Base-by-base conservation (phyloP, 2,113 vertebrate genomes). In the Vidua macroura region DNA sequence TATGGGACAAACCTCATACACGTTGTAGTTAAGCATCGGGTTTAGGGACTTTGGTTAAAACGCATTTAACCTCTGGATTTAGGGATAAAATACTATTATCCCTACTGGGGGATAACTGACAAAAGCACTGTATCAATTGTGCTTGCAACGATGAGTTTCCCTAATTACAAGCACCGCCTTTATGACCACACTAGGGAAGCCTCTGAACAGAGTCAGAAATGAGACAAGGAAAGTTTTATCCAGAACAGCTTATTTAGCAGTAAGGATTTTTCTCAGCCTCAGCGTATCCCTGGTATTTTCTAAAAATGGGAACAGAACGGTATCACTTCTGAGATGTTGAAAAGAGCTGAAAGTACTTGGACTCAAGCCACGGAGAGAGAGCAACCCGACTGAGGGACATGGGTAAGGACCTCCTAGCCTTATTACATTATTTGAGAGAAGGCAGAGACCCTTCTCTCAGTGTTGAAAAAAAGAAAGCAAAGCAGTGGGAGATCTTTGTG, bases 1-100 rank as follows among this genome's bases (percentile, higher is more conserved):
- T 20, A 78, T 27, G 73, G 83, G 76, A 59, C 44, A 75, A 76
- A 88, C 35, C 73, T 95, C 79, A 88, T 55, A 56, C 79, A 75
- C 10, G 14, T 11, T 44, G 56, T 55, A 78, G 72, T 81, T 93
- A 95, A 84, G 69, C 64, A 78, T 5, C 6, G 30, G 76, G 73
- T 94, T 90, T 90, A 59, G 80, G 43, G 52, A 86, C 76, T 73
- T 88, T 11, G 37, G 43, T 70, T 95, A 90, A 95, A 96, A 90
- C 0, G 7, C 43, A 74, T 83, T 95, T 95, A 94, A 81, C 83
- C 74, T 90, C 82, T 75, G 95, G 83, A 90, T 92, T 95, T 94
- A 95, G 86, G 92, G 83, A 74, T 93, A 90, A 96, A 93, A 92
- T 44, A 67, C 35, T 75, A 28, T 94, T 95, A 92, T 86, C 88